A percentile compares a stretch with the other conserved stretches of the same genome.
phyloP scores from a whole-genome alignment of 2,888 invertebrate genomes.

The Eubasilissa splendida region DNA sequence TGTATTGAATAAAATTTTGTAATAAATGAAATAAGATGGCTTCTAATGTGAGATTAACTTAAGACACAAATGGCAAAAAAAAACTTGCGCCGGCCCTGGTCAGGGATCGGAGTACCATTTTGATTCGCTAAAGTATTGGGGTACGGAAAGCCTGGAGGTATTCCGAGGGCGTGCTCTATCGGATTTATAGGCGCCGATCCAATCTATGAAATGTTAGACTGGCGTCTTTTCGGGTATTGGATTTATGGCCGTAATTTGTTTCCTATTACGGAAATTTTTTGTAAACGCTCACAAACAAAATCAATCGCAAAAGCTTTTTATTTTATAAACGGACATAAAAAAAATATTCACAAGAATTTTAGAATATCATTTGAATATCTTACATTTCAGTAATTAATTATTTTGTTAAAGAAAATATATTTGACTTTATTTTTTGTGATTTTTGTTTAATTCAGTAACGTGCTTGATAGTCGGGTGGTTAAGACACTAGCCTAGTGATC shows the following conservation, averaged over 20 bases:
- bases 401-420: too few species aligned
- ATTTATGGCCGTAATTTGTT: slow-evolving; percentile 33
- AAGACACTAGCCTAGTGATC: too few species aligned
- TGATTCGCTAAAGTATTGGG: background rate
- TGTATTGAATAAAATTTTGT: too few species aligned
- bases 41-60: background rate
- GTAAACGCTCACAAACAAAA: slow-evolving; percentile 16
- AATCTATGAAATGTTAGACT: slow-evolving; percentile 36
- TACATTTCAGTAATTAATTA: too few species aligned
- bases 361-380: too few species aligned
- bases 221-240: slow-evolving; percentile 31
- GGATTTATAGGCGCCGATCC: slow-evolving; percentile 32
- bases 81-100: background rate
- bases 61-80: background rate
- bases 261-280: slow-evolving; percentile 28
- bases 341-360: too few species aligned
- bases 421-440: too few species aligned
- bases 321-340: background rate
- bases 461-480: too few species aligned
- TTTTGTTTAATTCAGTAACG: too few species aligned
- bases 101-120: slow-evolving; percentile 12
- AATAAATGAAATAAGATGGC: too few species aligned
- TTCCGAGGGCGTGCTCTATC: slow-evolving; percentile 27
- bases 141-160: background rate
- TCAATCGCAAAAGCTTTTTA: slow-evolving; percentile 9